Base-by-base conservation (phyloP, 2,797 vertebrate genomes). In the Manis javanica region DNA sequence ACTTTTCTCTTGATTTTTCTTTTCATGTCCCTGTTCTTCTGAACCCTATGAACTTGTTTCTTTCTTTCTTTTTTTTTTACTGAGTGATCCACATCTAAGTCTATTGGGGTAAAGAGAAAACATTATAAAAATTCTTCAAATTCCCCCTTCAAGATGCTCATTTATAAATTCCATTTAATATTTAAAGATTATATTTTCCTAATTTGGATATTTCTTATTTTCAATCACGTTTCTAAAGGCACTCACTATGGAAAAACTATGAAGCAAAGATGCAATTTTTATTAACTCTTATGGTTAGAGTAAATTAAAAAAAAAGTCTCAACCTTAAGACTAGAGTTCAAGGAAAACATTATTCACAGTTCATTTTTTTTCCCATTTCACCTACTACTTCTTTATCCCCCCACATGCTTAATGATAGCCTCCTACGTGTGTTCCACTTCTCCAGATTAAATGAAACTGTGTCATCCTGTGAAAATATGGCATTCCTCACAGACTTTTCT, bases 351-450 rank as follows among this genome's bases (percentile, higher is more conserved):
- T 63, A 92, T 93, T 93, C 95, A 75, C 0, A 9, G 89, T 95
- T 96, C 91, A 75, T 94, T 96, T 96, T 97, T 64, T 96, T 96
- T 96, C 49, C 64, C 85, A 91, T 94, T 92, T 97, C 92, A 91
- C 46, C 90, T 96, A 91, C 68, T 91, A 79, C 82, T 96, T 94
- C 63, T 84, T 95, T 91, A 49, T 34, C 49, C 68, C 87, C 82
- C 74, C 79, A 64, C 79, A 82, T 61, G 83, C 79, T 96, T 97
- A 94, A 90, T 94, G 93, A 91, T 37, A 77, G n/a, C 89, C 83
- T 95, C 96, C 86, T 57, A 87, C 71, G 69, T 39, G 79, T 0
- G 3, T 59, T 94, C 79, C 39, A 68, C 89, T 90, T 93, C 89
- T 94, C 93, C 66, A 81, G 75, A 94, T 72, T 92, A 94, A 93